Percentiles rank a stretch among this genome's conserved stretches.
phyloP scores from a whole-genome alignment of 2,888 invertebrate genomes.

The Drosophila peninsularis region DNA sequence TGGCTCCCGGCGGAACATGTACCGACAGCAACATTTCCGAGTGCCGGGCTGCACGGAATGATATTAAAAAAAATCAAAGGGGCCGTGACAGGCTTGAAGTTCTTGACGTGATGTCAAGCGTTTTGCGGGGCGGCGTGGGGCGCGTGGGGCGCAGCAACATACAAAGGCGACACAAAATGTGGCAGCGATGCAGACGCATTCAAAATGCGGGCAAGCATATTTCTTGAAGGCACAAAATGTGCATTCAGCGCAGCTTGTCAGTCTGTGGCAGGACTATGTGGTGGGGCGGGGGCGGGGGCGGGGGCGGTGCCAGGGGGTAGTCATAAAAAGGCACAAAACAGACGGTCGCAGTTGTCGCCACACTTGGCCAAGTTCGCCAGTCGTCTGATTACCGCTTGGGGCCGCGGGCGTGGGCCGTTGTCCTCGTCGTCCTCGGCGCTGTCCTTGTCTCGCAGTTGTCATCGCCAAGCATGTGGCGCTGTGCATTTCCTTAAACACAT shows the following conservation, averaged over 20 bases:
- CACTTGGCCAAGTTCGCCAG: slow-evolving; percentile 70
- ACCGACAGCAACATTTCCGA: slow-evolving; percentile 14
- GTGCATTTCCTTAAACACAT: slow-evolving; percentile 73
- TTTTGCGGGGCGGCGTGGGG: slow-evolving; percentile 15
- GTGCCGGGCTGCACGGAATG: slow-evolving; percentile 25
- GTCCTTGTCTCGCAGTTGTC: slow-evolving; percentile 59
- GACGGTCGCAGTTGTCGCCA: slow-evolving; percentile 65
- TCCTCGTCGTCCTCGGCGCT: slow-evolving; percentile 6
- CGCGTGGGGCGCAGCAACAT: slow-evolving; percentile 16
- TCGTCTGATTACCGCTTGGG: slow-evolving; percentile 59
- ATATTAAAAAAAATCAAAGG: slow-evolving; percentile 52
- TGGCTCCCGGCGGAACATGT: slow-evolving; percentile 9
- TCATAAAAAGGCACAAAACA: slow-evolving; percentile 61
- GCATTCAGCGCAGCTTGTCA: slow-evolving; percentile 56
- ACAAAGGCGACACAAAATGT: slow-evolving; percentile 50
- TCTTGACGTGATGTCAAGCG: slow-evolving; percentile 61
- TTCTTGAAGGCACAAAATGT: slow-evolving; percentile 64
- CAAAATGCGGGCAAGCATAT: slow-evolving; percentile 63
- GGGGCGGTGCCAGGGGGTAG: not conserved
- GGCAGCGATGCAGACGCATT: slow-evolving; percentile 17
- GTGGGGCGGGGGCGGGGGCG: not conserved
- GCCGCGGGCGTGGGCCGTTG: slow-evolving; percentile 3
- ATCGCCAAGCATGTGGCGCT: slow-evolving; percentile 52
- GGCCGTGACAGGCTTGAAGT: slow-evolving; percentile 33
- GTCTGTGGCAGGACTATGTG: not conserved